Conservation (phyloP, 1,140 invertebrate species). For the Lepidostoma basale region DNA sequence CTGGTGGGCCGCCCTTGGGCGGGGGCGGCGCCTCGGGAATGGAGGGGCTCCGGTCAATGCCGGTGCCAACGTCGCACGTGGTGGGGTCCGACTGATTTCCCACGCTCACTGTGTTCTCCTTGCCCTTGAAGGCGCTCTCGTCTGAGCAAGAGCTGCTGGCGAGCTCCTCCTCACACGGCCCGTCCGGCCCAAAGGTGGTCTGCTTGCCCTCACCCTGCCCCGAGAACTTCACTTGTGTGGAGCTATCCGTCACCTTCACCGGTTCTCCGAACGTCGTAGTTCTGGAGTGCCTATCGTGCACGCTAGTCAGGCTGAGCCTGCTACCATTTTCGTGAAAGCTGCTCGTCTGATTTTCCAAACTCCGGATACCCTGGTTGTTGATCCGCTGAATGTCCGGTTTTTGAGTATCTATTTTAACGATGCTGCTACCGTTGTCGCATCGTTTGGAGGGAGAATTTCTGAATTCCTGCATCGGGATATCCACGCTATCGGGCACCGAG, state of each 20-base stretch:
- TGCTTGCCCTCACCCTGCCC: conserved; percentile 37
- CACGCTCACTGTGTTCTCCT: conserved; percentile 61
- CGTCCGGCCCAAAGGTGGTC: conserved; percentile 48
- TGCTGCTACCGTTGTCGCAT: conserved; percentile 57
- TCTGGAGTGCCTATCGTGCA: conserved; percentile 56
- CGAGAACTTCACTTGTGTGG: conserved; percentile 60
- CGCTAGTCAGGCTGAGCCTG: conserved; percentile 54
- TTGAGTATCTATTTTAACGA: conserved; percentile 60
- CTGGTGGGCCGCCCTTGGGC: conserved; percentile 63
- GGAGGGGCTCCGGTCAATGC: conserved; percentile 62
- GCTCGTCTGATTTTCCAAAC: conserved; percentile 44
- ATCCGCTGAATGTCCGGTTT: conserved; percentile 59
- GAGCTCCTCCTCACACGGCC: conserved; percentile 49
- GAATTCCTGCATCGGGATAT: conserved; percentile 70
- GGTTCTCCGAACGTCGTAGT: conserved; percentile 56
- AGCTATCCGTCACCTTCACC: conserved; percentile 56
- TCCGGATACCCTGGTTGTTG: conserved; percentile 53
- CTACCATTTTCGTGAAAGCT: conserved; percentile 47
- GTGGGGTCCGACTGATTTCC: conserved; percentile 52
- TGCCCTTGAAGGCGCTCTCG: conserved; percentile 52
- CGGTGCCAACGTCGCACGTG: conserved; percentile 52
- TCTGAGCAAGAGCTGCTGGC: conserved; percentile 58
- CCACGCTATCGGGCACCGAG: conserved; percentile 67
- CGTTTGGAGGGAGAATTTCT: conserved; percentile 65
- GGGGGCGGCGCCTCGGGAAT: conserved; percentile 74